phyloP scores from a whole-genome alignment of 1,140 invertebrate genomes.

The Bombus balteatus region DNA sequence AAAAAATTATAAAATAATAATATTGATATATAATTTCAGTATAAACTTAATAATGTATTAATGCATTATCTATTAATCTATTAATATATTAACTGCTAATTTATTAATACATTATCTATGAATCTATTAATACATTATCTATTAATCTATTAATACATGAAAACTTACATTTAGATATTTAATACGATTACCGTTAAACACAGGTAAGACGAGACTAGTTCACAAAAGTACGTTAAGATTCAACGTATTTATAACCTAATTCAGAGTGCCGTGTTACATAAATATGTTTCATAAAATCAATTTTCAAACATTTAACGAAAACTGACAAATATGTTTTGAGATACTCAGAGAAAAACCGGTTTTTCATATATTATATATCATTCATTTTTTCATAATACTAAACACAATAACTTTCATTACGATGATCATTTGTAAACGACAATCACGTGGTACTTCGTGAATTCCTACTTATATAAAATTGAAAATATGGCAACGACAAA shows the following conservation, averaged over 20 bases:
- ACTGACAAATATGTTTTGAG: not conserved
- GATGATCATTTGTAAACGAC: constrained; percentile 63
- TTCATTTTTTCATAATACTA: constrained; percentile 19
- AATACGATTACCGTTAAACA: not conserved
- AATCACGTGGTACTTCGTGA: constrained; percentile 58
- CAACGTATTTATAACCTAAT: constrained; percentile 43
- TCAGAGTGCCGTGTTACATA: constrained; percentile 8
- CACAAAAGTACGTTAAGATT: not conserved
- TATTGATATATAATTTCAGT: not conserved
- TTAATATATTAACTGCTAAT: not conserved
- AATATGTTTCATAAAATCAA: constrained; percentile 1
- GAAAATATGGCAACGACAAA: constrained; percentile 52
- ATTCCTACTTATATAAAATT: constrained; percentile 35
- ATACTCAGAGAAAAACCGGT: not conserved
- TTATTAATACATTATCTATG: not conserved
- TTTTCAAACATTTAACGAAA: not conserved
- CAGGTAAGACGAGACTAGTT: not conserved
- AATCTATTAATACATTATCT: not conserved
- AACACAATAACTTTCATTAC: constrained; percentile 28
- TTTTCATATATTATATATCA: not conserved
- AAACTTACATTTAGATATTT: constrained; percentile 26
- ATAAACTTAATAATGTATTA: not conserved
- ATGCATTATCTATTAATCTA: not conserved
- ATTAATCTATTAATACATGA: not conserved
- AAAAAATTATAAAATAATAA: not conserved